Evolutionary conservation across 2,888 invertebrate species (phyloP).

Genomic region (Nephrotoma flavescens): DNA sequence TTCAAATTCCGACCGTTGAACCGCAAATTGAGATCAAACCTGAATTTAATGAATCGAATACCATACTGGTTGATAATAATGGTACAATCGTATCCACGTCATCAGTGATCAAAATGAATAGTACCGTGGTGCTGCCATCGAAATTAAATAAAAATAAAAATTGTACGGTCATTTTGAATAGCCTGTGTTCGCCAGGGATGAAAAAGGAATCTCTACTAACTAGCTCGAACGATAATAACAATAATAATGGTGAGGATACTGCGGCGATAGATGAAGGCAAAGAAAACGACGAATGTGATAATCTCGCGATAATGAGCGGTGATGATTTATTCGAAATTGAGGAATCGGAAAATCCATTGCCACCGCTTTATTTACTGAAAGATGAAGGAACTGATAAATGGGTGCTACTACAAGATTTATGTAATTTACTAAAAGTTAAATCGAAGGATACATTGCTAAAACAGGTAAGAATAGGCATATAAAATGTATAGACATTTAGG

Average conservation of each 20-base stretch:
- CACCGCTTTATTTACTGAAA: constrained; percentile 62
- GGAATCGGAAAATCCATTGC: constrained; percentile 61
- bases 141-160: background rate
- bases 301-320: constrained; percentile 26
- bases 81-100: background rate
- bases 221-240: constrained; percentile 32
- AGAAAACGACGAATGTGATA: constrained; percentile 10
- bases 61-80: background rate
- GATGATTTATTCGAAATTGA: constrained; percentile 60
- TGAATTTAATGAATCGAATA: background rate
- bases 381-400: constrained; percentile 56
- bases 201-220: background rate
- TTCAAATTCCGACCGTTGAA: background rate
- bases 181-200: background rate
- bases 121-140: background rate
- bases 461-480: constrained; percentile 31
- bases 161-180: background rate
- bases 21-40: background rate
- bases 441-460: constrained; percentile 65
- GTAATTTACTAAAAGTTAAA: constrained; percentile 61
- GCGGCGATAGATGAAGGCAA: constrained; percentile 13
- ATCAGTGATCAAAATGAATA: background rate
- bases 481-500: too few species aligned
- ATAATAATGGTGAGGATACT: constrained; percentile 12
- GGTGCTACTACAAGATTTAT: constrained; percentile 67